phyloP scores from a whole-genome alignment of 2,113 vertebrate genomes.

The Tachysurus vachellii region DNA sequence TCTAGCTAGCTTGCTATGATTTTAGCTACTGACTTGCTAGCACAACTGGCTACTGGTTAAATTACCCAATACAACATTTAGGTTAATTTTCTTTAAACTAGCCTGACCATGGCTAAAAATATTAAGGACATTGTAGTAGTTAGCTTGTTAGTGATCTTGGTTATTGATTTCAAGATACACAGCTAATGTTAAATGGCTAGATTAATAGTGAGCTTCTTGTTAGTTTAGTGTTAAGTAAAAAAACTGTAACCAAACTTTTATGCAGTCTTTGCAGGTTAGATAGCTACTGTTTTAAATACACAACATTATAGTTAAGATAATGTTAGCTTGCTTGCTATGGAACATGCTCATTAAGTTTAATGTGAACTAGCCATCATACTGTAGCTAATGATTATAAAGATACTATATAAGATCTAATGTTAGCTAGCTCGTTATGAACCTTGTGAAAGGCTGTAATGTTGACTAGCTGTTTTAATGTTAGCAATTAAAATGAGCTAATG shows the following conservation, averaged over 20 bases:
- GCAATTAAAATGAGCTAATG: too few species aligned
- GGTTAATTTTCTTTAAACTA: background rate
- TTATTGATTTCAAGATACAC: background rate
- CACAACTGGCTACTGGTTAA: background rate
- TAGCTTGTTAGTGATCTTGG: background rate
- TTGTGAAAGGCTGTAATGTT: too few species aligned
- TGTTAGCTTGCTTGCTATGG: background rate
- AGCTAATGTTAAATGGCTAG: too few species aligned
- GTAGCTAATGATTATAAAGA: too few species aligned
- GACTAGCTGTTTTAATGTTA: too few species aligned
- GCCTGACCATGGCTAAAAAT: too few species aligned
- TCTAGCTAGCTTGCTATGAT: background rate
- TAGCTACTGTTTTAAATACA: too few species aligned
- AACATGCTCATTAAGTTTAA: background rate
- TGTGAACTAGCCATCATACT: background rate
- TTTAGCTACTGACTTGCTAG: background rate
- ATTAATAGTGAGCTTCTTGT: too few species aligned
- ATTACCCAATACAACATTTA: background rate
- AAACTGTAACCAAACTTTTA: too few species aligned
- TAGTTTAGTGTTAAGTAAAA: too few species aligned
- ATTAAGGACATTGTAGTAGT: too few species aligned
- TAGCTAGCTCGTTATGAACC: background rate
- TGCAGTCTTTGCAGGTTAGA: too few species aligned
- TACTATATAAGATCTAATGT: background rate
- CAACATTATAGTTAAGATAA: background rate